Percentiles rank a stretch among this genome's conserved stretches.
These are phyloP conservation scores for Kuschelorhynchus macadamiae DNA, from an alignment of 2,888 invertebrate genomes.

Conservation along the genomic window DNA sequence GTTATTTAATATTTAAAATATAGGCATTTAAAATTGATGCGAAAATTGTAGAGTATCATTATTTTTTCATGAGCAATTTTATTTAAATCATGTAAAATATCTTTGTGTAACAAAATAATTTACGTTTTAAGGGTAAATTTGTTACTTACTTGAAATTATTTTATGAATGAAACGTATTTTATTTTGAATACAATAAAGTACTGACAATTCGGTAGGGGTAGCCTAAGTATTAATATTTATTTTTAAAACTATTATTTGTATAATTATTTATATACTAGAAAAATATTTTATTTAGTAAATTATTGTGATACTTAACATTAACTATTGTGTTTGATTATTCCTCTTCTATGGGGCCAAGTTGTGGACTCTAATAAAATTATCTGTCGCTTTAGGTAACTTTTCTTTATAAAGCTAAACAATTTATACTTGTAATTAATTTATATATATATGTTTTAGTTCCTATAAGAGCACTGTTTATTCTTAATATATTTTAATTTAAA, in stretches of 20 bases:
- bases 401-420: conserved; percentile 25
- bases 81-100: too few relatives aligned
- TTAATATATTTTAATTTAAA: conserved; percentile 46
- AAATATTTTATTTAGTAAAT: conserved; percentile 19
- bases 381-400: conserved; percentile 18
- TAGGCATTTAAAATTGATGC: too few relatives aligned
- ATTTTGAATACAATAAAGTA: conserved; percentile 14
- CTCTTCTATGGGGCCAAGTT: conserved; percentile 35
- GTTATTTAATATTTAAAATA: too few relatives aligned
- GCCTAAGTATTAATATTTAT: conserved; percentile 19
- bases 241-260: neutral
- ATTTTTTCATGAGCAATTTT: too few relatives aligned
- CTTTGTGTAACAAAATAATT: too few relatives aligned
- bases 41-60: too few relatives aligned
- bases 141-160: too few relatives aligned
- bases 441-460: conserved; percentile 39
- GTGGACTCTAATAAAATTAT: conserved; percentile 27
- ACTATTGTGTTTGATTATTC: conserved; percentile 18
- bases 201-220: conserved; percentile 10
- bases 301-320: conserved; percentile 43
- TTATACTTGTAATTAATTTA: conserved; percentile 34
- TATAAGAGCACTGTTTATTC: conserved; percentile 41
- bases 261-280: conserved; percentile 9
- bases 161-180: conserved; percentile 2
- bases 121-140: too few relatives aligned